Evolutionary conservation across 2,888 invertebrate species (phyloP).

Genomic region (Acheta domesticus): DNA sequence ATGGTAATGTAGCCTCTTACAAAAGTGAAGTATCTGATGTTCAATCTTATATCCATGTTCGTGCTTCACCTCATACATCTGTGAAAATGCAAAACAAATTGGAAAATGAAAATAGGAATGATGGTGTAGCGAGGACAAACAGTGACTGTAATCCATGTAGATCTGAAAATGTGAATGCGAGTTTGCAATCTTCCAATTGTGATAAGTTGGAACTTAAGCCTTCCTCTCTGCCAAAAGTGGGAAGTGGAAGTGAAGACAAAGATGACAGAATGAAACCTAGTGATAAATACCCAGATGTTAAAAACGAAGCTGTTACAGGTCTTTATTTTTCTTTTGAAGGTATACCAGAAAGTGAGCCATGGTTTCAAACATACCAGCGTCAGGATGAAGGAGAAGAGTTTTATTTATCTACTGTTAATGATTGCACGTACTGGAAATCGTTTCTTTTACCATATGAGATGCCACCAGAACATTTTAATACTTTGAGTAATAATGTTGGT

Average conservation of each 20-base stretch:
- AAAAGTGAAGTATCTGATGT: constrained; percentile 51
- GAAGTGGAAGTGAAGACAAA: constrained; percentile 39
- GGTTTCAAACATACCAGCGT: constrained; percentile 74
- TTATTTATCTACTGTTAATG: constrained; percentile 39
- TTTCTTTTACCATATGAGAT: constrained; percentile 71
- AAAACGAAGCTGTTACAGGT: constrained; percentile 51
- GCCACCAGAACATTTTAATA: constrained; percentile 50
- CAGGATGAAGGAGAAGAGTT: constrained; percentile 68
- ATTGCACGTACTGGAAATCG: constrained; percentile 57
- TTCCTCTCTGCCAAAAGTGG: constrained; percentile 43
- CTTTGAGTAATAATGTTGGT: constrained; percentile 55
- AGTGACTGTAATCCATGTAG: neutral
- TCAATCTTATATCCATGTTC: constrained; percentile 49
- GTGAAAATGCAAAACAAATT: neutral
- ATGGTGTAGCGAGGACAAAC: constrained; percentile 38
- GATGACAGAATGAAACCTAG: neutral
- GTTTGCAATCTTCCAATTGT: neutral
- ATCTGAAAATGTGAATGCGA: neutral
- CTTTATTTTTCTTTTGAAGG: constrained; percentile 72
- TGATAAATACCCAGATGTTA: constrained; percentile 21
- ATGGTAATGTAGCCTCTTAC: constrained; percentile 59
- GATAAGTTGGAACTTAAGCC: neutral
- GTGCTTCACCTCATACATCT: constrained; percentile 22
- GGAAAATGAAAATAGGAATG: constrained; percentile 39
- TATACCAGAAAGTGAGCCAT: constrained; percentile 68